Percentiles rank a stretch among this genome's conserved stretches.
Evolutionary conservation across 2,113 vertebrate species (phyloP).

Genomic region (Bolborhynchus lineola): DNA sequence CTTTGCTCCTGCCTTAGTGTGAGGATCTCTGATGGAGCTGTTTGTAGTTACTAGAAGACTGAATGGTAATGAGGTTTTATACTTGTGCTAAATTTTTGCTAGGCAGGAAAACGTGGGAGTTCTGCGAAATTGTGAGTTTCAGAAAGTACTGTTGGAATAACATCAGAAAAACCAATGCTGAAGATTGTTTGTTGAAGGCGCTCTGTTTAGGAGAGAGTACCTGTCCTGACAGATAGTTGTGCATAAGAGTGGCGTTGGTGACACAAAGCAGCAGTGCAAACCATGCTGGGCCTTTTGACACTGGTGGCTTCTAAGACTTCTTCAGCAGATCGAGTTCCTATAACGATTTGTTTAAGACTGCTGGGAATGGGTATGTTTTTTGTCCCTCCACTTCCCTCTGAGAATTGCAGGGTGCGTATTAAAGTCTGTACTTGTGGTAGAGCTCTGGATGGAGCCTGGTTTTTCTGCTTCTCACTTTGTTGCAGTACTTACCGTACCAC

Average conservation of each 20-base stretch:
- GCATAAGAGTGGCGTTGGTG: not conserved
- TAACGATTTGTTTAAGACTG: not conserved
- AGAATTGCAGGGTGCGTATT: not conserved
- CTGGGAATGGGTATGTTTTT: not conserved
- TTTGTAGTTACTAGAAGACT: not conserved
- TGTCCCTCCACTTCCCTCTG: not conserved
- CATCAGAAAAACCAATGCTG: not conserved
- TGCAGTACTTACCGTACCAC: not conserved
- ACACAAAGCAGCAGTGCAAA: not conserved
- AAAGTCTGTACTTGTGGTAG: not conserved
- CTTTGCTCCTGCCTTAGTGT: not conserved
- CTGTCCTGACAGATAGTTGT: accelerated
- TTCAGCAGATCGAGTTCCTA: not conserved
- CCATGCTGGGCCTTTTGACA: accelerated
- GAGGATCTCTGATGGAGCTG: not conserved
- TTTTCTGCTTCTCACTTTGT: not conserved
- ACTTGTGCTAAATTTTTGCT: not conserved
- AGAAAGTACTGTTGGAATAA: not conserved
- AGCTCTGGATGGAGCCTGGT: not conserved
- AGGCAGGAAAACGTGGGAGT: accelerated
- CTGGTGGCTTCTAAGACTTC: not conserved
- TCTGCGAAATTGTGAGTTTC: accelerated
- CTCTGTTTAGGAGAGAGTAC: not conserved
- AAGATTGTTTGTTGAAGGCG: accelerated
- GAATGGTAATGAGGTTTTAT: not conserved